A percentile compares a stretch with the other conserved stretches of the same genome.
Conservation (phyloP, 2,113 vertebrate species). For the Bujurquina vittata region DNA sequence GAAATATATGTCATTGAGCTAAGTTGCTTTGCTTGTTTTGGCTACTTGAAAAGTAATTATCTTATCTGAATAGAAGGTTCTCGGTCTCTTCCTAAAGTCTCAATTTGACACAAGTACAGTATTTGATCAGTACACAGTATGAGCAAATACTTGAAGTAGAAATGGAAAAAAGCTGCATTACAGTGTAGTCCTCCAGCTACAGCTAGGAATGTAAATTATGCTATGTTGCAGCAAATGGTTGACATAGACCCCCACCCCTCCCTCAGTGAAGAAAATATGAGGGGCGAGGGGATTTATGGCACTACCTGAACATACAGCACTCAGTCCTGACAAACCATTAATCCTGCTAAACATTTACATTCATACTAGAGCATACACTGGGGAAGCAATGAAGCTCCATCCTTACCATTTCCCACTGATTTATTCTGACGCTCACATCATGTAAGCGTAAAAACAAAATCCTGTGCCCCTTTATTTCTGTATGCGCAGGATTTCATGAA, state of each 20-base stretch:
- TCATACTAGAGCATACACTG: not conserved
- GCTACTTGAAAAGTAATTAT: not conserved
- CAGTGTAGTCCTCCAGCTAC: fast-evolving
- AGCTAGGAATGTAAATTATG: not conserved
- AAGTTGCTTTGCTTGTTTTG: fast-evolving
- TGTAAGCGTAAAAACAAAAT: not conserved
- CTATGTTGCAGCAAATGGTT: not conserved
- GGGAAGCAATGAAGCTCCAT: not conserved
- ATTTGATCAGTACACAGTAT: not conserved
- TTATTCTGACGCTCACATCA: not conserved
- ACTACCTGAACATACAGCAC: not conserved
- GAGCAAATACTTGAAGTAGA: too few relatives aligned
- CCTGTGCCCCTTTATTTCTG: not conserved
- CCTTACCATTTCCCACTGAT: not conserved
- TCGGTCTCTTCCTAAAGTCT: not conserved
- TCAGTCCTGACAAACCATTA: not conserved
- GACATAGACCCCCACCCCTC: not conserved
- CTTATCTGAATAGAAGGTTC: too few relatives aligned
- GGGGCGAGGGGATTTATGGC: not conserved
- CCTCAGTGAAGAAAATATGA: not conserved
- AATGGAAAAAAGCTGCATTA: not conserved
- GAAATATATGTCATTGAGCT: not conserved
- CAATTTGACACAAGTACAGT: not conserved
- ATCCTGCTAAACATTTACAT: not conserved
- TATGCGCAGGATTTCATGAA: not conserved